A percentile compares a stretch with the other conserved stretches of the same genome.
These are phyloP conservation scores for Megalops atlanticus DNA, from an alignment of 2,113 vertebrate species.

Conservation along the genomic window DNA sequence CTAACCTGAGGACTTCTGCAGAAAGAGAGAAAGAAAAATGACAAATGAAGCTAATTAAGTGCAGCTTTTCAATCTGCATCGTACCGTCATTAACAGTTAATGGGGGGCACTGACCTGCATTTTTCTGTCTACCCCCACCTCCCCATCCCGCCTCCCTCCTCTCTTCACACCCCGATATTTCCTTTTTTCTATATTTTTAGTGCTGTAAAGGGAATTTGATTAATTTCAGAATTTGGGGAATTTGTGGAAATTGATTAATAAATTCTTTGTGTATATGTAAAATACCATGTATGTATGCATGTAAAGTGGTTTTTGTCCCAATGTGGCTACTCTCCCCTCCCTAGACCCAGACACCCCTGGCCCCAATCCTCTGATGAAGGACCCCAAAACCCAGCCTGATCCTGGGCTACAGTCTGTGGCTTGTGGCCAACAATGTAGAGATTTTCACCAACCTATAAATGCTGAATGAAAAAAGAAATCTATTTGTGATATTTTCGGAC, in stretches of 20 bases:
- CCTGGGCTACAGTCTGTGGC: constrained; percentile 62
- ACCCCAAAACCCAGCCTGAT: constrained; percentile 29
- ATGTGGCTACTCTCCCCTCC: constrained; percentile 83
- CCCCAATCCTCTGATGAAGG: background rate
- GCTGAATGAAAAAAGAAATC: constrained; percentile 97
- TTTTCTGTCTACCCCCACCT: constrained; percentile 53
- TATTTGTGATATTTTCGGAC: constrained; percentile 99
- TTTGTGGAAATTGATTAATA: constrained; percentile 93
- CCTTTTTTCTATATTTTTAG: constrained; percentile 98
- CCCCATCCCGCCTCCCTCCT: constrained; percentile 54
- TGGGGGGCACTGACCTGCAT: constrained; percentile 82
- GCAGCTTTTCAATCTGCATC: constrained; percentile 71
- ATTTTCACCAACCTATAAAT: constrained; percentile 93
- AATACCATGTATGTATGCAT: constrained; percentile 99
- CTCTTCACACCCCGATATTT: constrained; percentile 90
- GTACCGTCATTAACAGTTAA: constrained; percentile 79
- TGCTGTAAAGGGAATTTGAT: constrained; percentile 97
- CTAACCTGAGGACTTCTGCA: constrained; percentile 74
- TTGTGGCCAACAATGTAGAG: constrained; percentile 91
- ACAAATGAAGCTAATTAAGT: constrained; percentile 88
- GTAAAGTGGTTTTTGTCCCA: constrained; percentile 92
- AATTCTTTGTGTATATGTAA: constrained; percentile 99
- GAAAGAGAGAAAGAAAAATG: constrained; percentile 68
- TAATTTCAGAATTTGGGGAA: constrained; percentile 73
- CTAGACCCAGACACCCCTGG: constrained; percentile 42